These are phyloP conservation scores for Muntiacus muntjak DNA, from an alignment of 2,113 vertebrate species.

Conservation along the genomic window DNA sequence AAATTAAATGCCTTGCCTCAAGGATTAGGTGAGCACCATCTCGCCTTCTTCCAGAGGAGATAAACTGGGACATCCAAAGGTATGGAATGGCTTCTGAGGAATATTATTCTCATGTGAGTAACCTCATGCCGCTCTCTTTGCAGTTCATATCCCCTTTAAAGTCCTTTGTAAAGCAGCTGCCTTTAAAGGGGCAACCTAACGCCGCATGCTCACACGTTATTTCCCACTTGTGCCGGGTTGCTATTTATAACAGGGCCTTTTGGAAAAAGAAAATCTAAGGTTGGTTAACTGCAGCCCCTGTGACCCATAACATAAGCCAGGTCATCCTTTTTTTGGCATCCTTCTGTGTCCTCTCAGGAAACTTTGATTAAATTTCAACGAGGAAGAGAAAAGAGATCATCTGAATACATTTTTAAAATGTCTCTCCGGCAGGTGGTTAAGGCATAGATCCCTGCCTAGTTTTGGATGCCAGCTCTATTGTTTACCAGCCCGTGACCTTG, in stretches of 20 bases:
- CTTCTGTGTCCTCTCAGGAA: conserved; percentile 46
- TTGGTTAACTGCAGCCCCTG: conserved; percentile 24
- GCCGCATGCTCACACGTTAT: neutral
- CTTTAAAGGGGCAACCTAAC: neutral
- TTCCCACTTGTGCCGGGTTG: neutral
- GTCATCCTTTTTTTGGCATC: conserved; percentile 27
- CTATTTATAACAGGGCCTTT: conserved; percentile 64
- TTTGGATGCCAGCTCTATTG: neutral
- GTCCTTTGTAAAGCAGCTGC: conserved; percentile 48
- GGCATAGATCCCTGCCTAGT: neutral
- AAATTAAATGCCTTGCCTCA: conserved; percentile 23
- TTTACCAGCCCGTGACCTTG: conserved; percentile 14
- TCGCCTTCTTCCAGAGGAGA: neutral
- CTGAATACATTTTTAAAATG: neutral
- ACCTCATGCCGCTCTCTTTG: conserved; percentile 23
- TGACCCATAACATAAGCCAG: conserved; percentile 34
- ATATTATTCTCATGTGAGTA: conserved; percentile 36
- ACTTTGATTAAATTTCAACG: conserved; percentile 51
- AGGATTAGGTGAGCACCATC: neutral
- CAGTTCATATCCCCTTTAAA: conserved; percentile 37
- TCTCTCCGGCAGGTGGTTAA: neutral
- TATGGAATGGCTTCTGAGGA: conserved; percentile 29
- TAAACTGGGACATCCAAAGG: conserved; percentile 55
- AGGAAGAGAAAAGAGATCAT: neutral
- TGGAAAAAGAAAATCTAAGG: conserved; percentile 54